Base-by-base conservation (phyloP, 1,140 invertebrate genomes). In the Globodera ellingtonae region DNA sequence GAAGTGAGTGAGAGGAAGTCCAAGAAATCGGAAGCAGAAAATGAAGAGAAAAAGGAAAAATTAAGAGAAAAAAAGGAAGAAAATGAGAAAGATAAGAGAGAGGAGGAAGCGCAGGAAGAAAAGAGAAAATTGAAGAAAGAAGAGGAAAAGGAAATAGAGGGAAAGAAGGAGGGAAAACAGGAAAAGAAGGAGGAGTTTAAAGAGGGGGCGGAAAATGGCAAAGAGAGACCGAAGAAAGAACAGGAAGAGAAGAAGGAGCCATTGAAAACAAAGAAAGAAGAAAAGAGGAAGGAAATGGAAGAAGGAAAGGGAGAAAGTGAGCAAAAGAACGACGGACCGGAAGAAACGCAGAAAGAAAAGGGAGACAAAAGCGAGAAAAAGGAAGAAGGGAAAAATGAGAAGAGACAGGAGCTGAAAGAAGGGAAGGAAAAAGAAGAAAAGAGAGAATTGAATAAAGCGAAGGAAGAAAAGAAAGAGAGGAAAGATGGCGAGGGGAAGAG, bases 211-310 rank as follows among this genome's bases (percentile, higher is more conserved):
- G 21, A 72, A 21, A 72, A 13, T 2, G 3, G 21, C 1, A 72
- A 72, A 72, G 21, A 72, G 71, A 72, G 13, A 15, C n/a, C 59
- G n/a, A 72, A 73, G 24, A 46, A 73, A 73, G 72, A 73, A 18
- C n/a, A 73, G 59, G 21, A 66, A 24, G 46, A 73, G 48, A 47
- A 66, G 44, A 66, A 13, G 21, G 59, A 47, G 13, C 5, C 18
- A 66, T 24, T 18, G 35, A 35, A 48, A 15, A 10, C 48, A 47
- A 66, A 35, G 44, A 24, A 44, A 35, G 56, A 13, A n/a, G 44
- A 73, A 66, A 73, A 73, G 72, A 47, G 59, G 44, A 44, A 44
- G 8, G 35, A 35, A 35, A 2, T 18, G 9, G 18, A 73, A 73
- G 59, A 4, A 24, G 59, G 9, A 44, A 47, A 73, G 24, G 59